Percentiles rank a stretch among this genome's conserved stretches.
Evolutionary conservation across 2,888 invertebrate genomes (phyloP).

Genomic region (Cartodere bifasciata): DNA sequence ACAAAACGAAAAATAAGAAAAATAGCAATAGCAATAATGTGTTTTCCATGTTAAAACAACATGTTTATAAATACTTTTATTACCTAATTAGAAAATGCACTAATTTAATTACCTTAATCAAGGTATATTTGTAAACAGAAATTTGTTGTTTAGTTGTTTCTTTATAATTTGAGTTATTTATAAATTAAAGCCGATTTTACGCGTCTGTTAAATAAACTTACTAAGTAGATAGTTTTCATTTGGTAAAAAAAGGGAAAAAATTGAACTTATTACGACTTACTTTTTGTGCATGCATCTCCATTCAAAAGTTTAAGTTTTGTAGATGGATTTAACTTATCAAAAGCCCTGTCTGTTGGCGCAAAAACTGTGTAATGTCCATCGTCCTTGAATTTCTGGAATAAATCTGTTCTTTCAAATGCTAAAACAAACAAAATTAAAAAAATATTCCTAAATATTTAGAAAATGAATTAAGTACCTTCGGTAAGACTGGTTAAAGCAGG

Average conservation of each 20-base stretch:
- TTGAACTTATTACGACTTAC: constrained; percentile 35
- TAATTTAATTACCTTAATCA: too few species aligned
- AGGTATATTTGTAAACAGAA: too few species aligned
- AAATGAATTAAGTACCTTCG: constrained; percentile 29
- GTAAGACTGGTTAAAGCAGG: constrained; percentile 46
- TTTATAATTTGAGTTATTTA: too few species aligned
- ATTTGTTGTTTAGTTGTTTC: too few species aligned
- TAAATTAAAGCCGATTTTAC: too few species aligned
- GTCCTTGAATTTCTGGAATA: constrained; percentile 41
- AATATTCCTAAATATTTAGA: background rate
- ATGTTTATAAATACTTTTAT: too few species aligned
- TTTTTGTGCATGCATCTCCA: constrained; percentile 45
- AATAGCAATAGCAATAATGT: too few species aligned
- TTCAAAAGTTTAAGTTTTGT: constrained; percentile 40
- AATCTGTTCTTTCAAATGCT: constrained; percentile 46
- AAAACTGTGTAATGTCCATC: constrained; percentile 48
- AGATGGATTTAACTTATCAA: constrained; percentile 42
- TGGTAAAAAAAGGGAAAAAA: background rate
- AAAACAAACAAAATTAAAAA: constrained; percentile 5
- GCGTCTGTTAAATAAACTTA: too few species aligned
- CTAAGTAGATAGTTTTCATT: background rate
- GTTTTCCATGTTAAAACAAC: too few species aligned
- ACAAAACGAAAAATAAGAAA: too few species aligned
- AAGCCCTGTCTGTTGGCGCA: constrained; percentile 55
- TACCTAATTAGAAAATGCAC: too few species aligned